phyloP scores from a whole-genome alignment of 1,140 invertebrate species.

The Papilio polytes region DNA sequence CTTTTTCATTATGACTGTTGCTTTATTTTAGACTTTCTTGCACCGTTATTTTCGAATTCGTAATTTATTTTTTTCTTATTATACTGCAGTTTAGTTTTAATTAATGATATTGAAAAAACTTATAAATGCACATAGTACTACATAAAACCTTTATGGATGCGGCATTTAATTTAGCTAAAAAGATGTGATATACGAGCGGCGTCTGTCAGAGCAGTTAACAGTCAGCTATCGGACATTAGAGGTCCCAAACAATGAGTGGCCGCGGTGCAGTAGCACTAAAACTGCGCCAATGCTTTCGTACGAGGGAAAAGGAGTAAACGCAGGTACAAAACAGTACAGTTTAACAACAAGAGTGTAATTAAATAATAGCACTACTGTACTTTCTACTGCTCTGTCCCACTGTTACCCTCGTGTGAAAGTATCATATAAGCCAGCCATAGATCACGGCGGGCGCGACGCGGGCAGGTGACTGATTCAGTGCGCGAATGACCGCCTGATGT shows the following conservation, averaged over 20 bases:
- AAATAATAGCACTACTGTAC: not conserved
- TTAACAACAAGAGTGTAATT: no score
- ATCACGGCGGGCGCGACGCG: slow-evolving; percentile 49
- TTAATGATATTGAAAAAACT: not conserved
- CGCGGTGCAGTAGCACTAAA: slow-evolving; percentile 43
- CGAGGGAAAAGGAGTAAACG: not conserved
- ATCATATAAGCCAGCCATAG: slow-evolving; percentile 51
- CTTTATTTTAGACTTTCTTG: no score
- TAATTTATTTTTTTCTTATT: not conserved
- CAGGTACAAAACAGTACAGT: not conserved
- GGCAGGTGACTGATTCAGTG: slow-evolving; percentile 65
- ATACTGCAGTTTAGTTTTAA: not conserved
- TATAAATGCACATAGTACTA: not conserved
- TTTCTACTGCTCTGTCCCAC: not conserved
- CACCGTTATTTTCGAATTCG: not conserved
- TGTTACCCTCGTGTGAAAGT: not conserved
- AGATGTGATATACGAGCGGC: not conserved
- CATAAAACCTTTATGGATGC: not conserved
- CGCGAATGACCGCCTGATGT: slow-evolving; percentile 61
- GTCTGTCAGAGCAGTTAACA: slow-evolving; percentile 1
- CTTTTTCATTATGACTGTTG: no score
- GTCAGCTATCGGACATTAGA: slow-evolving; percentile 18
- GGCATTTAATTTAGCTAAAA: slow-evolving; percentile 16
- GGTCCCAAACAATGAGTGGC: slow-evolving; percentile 14
- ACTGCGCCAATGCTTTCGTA: slow-evolving; percentile 38